Evolutionary conservation across 1,140 invertebrate species (phyloP), one percentile per base, ranked within the genome.

Genomic region (Hycleus cichorii): DNA sequence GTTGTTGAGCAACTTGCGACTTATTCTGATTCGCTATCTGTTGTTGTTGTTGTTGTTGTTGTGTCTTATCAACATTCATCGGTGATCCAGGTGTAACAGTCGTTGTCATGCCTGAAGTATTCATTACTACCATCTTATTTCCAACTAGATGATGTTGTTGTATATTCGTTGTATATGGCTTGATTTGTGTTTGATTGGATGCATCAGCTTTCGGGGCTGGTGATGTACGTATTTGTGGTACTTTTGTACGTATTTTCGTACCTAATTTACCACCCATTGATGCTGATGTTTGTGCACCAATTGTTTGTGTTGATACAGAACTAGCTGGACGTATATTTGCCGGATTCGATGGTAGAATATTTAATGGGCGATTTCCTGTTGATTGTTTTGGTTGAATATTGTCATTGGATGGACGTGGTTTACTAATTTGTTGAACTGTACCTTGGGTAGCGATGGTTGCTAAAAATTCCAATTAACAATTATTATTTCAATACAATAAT

Each of bases 271-370:
- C 72, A 65, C 78, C 74, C 65, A 76, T 74, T 4, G 59, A 67
- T 26, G 72, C 64, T 69, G 80, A 82, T 51, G 80, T 77, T 70
- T 82, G 81, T 62, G 82, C 82, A 49, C 81, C 83, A 51, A 82
- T 81, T 3, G 87, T 89, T 74, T 90, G 88, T 4, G 87, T 89
- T 1, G 87, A 89, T 3, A 90, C 86, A 0, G 85, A 88, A 64
- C 84, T 86, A 2, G 85, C 86, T 0, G 87, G 87, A 43, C 87
- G 76, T 47, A 88, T 87, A 52, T 79, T 80, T 3, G 81, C 75
- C 9, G 81, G 74, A 57, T 78, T 80, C 1, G 85, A 86, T 1
- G 85, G 86, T 40, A 88, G 65, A 53, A 88, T 88, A 69, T 81
- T 84, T 12, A 86, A 72, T 40, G 85, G 81, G 1, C 82, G 69